These are phyloP conservation scores for Caenorhabditis remanei DNA, from an alignment of 1,140 invertebrate species.

Conservation along the genomic window DNA sequence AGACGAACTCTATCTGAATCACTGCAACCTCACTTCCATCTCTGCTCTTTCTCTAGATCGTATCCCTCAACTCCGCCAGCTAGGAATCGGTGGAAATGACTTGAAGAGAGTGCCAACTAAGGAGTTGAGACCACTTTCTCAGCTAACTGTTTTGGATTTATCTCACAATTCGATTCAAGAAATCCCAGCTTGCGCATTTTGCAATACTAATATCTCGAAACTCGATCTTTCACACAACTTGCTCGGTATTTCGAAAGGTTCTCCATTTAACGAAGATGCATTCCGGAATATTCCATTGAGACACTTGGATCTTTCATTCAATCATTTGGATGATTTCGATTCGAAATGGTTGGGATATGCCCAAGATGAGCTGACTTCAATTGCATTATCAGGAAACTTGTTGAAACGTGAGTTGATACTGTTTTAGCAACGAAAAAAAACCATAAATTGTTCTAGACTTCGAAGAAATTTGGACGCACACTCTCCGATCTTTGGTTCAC, in stretches of 20 bases:
- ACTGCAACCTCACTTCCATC: constrained; percentile 69
- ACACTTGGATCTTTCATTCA: constrained; percentile 73
- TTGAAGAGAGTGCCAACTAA: constrained; percentile 69
- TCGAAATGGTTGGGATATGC: constrained; percentile 68
- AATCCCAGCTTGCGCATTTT: constrained; percentile 57
- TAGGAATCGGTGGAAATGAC: constrained; percentile 73
- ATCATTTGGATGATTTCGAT: constrained; percentile 72
- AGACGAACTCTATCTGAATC: constrained; percentile 68
- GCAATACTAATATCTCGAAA: constrained; percentile 57
- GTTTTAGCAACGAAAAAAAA: too few relatives aligned
- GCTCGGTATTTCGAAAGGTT: constrained; percentile 66
- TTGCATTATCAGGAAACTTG: constrained; percentile 72
- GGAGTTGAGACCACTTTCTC: constrained; percentile 65
- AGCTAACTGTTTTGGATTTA: constrained; percentile 69
- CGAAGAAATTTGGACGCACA: constrained; percentile 52
- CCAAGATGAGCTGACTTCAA: constrained; percentile 66
- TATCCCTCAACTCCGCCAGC: constrained; percentile 64
- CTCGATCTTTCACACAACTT: constrained; percentile 63
- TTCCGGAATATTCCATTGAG: constrained; percentile 70
- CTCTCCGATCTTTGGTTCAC: constrained; percentile 58
- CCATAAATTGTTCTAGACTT: not conserved
- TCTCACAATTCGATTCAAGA: constrained; percentile 64
- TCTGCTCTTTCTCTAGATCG: constrained; percentile 61
- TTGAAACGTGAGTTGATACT: constrained; percentile 48
- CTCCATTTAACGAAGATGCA: constrained; percentile 68